These are phyloP conservation scores for Phoebastria nigripes DNA, from an alignment of 2,797 vertebrate species.

Conservation along the genomic window DNA sequence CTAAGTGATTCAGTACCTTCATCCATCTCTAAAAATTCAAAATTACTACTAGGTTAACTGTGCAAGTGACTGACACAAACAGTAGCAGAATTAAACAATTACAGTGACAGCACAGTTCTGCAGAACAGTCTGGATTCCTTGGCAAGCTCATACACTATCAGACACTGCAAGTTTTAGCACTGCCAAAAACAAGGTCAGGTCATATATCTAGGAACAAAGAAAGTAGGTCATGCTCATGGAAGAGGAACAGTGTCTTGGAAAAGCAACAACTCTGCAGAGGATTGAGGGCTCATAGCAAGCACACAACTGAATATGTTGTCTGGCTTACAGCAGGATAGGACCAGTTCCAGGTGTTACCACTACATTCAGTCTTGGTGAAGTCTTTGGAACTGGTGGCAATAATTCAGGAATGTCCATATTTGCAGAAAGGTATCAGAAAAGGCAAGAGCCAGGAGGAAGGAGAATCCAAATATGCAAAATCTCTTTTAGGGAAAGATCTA, in stretches of 20 bases:
- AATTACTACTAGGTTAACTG: not conserved
- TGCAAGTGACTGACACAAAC: not conserved
- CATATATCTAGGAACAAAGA: not conserved
- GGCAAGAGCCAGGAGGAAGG: not conserved
- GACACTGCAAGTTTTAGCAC: not conserved
- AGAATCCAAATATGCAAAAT: not conserved
- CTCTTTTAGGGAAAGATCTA: not conserved
- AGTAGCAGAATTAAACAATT: not conserved
- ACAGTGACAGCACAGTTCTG: not conserved
- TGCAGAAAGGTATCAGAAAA: not conserved
- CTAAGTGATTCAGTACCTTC: not conserved
- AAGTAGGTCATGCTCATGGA: not conserved
- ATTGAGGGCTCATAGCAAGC: not conserved
- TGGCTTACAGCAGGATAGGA: not conserved
- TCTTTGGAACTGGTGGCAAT: not conserved
- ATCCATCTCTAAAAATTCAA: not conserved
- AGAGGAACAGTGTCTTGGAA: not conserved
- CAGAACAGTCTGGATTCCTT: not conserved
- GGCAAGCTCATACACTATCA: not conserved
- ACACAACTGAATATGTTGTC: not conserved
- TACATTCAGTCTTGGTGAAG: not conserved
- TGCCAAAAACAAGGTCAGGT: constrained; percentile 12
- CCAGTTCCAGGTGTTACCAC: not conserved
- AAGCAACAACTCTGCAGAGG: not conserved
- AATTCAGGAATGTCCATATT: not conserved